phyloP scores from a whole-genome alignment of 37 sponge, comb jelly and placozoan species.

The Axinella damicornis region DNA sequence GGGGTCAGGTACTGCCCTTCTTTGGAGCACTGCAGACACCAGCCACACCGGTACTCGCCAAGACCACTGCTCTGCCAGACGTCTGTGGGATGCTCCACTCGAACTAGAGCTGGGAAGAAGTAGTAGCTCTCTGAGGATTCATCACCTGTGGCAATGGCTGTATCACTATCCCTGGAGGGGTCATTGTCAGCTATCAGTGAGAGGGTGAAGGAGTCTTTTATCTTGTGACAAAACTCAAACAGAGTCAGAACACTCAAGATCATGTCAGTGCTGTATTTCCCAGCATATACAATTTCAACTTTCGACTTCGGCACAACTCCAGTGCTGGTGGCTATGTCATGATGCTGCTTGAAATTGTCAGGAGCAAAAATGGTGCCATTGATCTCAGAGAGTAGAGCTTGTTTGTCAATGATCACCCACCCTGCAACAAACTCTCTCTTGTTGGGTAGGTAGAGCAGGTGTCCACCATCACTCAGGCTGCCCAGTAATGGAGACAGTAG shows the following conservation, averaged over 20 bases:
- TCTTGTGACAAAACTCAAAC: conserved; percentile 28
- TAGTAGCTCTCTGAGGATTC: background rate
- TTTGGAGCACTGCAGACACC: background rate
- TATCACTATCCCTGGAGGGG: no score
- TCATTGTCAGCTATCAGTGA: no score
- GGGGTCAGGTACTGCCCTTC: conserved; percentile 20
- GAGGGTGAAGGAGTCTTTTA: conserved; percentile 1
- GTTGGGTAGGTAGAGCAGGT: conserved; percentile 11
- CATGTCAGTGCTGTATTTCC: background rate
- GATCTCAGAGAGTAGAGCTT: conserved; percentile 12
- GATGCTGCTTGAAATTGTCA: background rate
- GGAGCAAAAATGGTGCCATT: conserved; percentile 42
- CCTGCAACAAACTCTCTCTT: background rate
- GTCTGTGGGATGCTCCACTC: background rate
- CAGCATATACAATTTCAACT: background rate
- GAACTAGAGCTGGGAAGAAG: conserved; percentile 43
- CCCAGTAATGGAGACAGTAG: background rate
- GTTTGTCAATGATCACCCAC: conserved; percentile 14
- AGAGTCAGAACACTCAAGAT: conserved; percentile 6
- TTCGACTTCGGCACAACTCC: conserved; percentile 18
- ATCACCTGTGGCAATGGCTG: background rate
- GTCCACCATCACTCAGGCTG: conserved; percentile 7
- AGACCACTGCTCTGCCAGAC: background rate
- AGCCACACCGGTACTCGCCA: conserved; percentile 5
- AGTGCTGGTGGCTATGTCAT: background rate